phyloP scores from a whole-genome alignment of 2,113 vertebrate species.

The Nothocercus nigrocapillus region DNA sequence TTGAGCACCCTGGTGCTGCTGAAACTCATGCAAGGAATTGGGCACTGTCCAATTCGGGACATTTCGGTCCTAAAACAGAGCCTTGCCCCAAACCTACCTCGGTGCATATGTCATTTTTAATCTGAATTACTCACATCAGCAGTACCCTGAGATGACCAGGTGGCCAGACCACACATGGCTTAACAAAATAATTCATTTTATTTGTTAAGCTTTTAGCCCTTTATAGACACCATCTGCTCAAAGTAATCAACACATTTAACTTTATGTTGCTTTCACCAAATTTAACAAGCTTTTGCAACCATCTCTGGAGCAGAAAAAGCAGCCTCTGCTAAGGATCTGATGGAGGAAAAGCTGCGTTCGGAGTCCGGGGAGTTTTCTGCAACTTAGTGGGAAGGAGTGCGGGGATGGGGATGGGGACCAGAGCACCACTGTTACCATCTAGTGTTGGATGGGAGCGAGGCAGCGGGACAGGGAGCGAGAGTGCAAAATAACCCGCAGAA shows the following conservation, averaged over 20 bases:
- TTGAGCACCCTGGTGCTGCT: too few species aligned
- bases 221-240: background rate
- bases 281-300: accelerated
- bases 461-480: background rate
- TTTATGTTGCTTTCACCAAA: accelerated
- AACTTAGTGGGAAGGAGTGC: accelerated
- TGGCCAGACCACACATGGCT: background rate
- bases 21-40: too few species aligned
- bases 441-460: background rate
- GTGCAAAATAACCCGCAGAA: too few species aligned
- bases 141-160: accelerated
- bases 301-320: background rate
- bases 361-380: background rate
- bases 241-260: background rate
- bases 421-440: background rate
- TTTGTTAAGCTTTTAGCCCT: background rate
- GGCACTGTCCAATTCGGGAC: too few species aligned
- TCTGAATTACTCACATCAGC: background rate
- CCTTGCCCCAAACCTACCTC: background rate
- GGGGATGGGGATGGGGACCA: background rate
- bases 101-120: background rate
- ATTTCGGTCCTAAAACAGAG: background rate
- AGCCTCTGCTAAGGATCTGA: too few species aligned
- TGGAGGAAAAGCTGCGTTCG: too few species aligned
- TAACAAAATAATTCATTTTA: background rate